Percentiles rank a stretch among this genome's conserved stretches.
Evolutionary conservation across 1,140 invertebrate genomes (phyloP).

Genomic region (Drosophila sturtevanti): DNA sequence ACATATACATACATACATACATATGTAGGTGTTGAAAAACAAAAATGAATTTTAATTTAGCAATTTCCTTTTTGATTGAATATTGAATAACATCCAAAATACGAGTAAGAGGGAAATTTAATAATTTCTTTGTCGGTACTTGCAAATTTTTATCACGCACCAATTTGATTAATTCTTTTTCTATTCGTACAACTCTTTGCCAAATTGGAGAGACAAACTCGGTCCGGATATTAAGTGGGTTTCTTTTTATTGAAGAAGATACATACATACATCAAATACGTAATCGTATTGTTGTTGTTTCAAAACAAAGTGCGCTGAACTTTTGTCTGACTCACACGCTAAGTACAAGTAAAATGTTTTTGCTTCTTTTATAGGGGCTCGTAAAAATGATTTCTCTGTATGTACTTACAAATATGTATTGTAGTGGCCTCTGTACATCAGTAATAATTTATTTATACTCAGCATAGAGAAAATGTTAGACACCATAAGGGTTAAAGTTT

Average conservation of each 20-base stretch:
- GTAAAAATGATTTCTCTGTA: constrained; percentile 33
- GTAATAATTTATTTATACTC: too few relatives aligned
- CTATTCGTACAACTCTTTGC: background rate
- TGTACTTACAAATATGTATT: constrained; percentile 14
- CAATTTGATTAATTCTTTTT: background rate
- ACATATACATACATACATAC: too few relatives aligned
- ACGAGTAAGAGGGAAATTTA: constrained; percentile 1
- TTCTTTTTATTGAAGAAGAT: constrained; percentile 3
- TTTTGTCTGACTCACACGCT: constrained; percentile 35
- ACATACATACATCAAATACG: constrained; percentile 1
- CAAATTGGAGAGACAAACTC: background rate
- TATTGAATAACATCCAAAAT: background rate
- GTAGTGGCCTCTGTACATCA: too few relatives aligned
- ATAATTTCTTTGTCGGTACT: constrained; percentile 17
- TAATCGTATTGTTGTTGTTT: background rate
- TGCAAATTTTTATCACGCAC: constrained; percentile 35
- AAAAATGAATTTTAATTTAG: background rate
- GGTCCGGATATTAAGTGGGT: constrained; percentile 1
- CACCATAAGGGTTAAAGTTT: too few relatives aligned
- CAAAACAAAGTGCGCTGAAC: constrained; percentile 48
- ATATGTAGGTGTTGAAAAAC: constrained; percentile 26
- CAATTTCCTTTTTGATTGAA: background rate
- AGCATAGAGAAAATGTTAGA: too few relatives aligned
- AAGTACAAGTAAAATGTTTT: constrained; percentile 37
- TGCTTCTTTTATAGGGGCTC: constrained; percentile 48